Base-by-base conservation (phyloP, 1,140 invertebrate genomes). In the Cydia pomonella region DNA sequence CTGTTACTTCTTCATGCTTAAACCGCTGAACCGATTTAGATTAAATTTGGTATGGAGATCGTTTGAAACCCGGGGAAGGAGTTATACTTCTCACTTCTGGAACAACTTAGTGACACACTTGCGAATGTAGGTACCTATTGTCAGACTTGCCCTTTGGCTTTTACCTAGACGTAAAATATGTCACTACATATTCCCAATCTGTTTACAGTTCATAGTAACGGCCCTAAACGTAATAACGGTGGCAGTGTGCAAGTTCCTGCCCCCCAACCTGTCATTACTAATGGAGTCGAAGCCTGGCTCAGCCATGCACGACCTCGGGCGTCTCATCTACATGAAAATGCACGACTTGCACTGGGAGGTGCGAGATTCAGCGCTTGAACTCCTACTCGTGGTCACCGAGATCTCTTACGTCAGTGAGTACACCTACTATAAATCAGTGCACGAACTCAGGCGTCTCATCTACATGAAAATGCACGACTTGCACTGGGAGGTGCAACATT, bases 271-370 rank as follows among this genome's bases (percentile, higher is more conserved):
- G 82, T 96, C 95, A 1, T 80, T 97, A 16, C 87, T 97, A 0
- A 91, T 96, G 18, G 95, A 97, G 77, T 94, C 94, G 21, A 84
- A 94, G 7, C 90, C 95, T 16, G 95, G 96, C 13, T 95, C 95
- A 1, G 90, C 95, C 0, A 94, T 96, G 82, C 93, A 94, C 75
- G 94, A 95, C 50, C 88, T 97, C 0, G 96, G 95, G 0, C 90
- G 94, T 53, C 94, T 96, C 0, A 93, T 97, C 0, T 95, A 94
- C 6, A 94, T 94, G 85, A 95, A 96, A 82, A 92, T 97, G 82
- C 95, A 96, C 63, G 96, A 97, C 83, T 84, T 93, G 10, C 93
- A 95, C 47, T 97, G 96, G 96, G 96, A 97, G 86, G 94, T 97
- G 9, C 93, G 96, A 62, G 96, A 97, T 78, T 96, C 95, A 3